Conservation (phyloP, 2,113 vertebrate genomes). For the Scartelaos histophorus region DNA sequence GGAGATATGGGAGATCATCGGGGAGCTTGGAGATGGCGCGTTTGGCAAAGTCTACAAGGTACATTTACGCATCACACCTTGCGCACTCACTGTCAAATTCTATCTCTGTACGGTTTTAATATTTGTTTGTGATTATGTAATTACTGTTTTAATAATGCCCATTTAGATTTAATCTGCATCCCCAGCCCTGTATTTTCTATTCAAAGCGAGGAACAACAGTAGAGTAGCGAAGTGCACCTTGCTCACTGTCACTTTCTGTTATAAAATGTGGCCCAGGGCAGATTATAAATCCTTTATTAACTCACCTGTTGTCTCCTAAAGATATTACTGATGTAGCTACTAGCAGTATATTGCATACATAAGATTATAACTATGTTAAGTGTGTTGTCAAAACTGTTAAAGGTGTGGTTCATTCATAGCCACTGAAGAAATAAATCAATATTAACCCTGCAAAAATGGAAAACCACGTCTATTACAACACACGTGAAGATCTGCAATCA, state of each 20-base stretch:
- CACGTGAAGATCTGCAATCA: neutral
- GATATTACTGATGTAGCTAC: neutral
- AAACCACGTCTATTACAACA: neutral
- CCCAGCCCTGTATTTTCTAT: neutral
- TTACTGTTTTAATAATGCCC: conserved; percentile 1
- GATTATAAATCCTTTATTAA: conserved; percentile 2
- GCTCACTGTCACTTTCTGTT: neutral
- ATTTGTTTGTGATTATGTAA: neutral
- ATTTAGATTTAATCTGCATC: neutral
- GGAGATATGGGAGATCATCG: conserved; percentile 95
- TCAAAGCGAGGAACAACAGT: neutral
- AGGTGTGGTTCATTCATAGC: conserved; percentile 31
- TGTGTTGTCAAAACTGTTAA: conserved; percentile 28
- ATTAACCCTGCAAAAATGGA: neutral
- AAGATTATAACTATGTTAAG: conserved; percentile 24
- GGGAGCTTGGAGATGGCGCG: conserved; percentile 95
- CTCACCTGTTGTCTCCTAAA: neutral
- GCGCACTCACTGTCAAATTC: neutral
- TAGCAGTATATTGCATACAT: neutral
- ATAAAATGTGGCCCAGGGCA: neutral
- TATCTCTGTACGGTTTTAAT: conserved; percentile 5
- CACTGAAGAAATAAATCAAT: conserved; percentile 13
- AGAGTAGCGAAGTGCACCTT: neutral
- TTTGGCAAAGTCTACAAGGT: conserved; percentile 99
- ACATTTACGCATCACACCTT: conserved; percentile 48